phyloP scores from a whole-genome alignment of 2,888 invertebrate species.

The Ectobius pallidus region DNA sequence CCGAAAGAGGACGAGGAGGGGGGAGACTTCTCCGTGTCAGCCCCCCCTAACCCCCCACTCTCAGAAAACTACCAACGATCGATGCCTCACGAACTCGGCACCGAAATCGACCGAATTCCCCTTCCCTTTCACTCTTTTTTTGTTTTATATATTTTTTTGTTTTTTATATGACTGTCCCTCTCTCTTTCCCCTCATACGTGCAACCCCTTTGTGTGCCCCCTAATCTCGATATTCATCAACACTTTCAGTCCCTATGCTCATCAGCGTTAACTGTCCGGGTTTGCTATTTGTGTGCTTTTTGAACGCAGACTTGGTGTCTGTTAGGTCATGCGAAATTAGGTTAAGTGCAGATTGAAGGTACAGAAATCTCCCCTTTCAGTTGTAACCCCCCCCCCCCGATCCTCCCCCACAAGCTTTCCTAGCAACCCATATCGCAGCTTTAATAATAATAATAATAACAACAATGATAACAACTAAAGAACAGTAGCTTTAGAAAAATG shows the following conservation, averaged over 20 bases:
- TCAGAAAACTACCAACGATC: neutral
- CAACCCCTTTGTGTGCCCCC: neutral
- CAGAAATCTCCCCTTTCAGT: neutral
- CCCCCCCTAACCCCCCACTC: neutral
- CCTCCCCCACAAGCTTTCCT: neutral
- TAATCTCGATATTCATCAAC: neutral
- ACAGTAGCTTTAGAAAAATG: too few relatives aligned
- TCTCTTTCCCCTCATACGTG: neutral
- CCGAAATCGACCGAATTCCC: conserved; percentile 28
- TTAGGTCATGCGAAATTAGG: neutral
- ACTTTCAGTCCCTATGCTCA: too few relatives aligned
- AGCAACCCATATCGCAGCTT: neutral
- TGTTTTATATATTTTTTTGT: too few relatives aligned
- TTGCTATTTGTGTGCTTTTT: too few relatives aligned
- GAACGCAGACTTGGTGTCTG: neutral
- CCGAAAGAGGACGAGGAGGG: conserved; percentile 3
- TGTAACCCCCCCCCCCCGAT: neutral
- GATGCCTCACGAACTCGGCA: conserved; percentile 20
- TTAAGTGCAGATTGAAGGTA: neutral
- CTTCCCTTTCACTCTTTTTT: neutral
- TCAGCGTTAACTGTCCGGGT: too few relatives aligned
- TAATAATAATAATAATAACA: too few relatives aligned
- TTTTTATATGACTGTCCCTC: neutral
- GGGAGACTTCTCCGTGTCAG: conserved; percentile 4
- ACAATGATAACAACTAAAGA: too few relatives aligned